Conservation (phyloP, 2,797 vertebrate species). For the Ceyx erithaca region DNA sequence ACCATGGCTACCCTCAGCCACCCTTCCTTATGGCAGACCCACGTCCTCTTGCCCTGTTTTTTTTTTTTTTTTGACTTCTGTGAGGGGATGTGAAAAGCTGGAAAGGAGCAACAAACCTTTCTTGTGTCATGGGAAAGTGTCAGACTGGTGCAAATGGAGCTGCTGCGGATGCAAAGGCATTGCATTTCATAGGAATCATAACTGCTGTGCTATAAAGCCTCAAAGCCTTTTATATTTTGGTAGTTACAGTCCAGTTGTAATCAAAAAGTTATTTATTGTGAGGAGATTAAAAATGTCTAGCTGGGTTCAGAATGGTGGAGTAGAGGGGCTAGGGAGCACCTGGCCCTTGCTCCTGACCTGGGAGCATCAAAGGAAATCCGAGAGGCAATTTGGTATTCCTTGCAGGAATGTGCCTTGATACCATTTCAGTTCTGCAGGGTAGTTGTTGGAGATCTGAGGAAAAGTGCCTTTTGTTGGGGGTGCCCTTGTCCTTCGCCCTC, state of each 20-base stretch:
- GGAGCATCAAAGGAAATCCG: background rate
- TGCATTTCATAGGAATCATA: background rate
- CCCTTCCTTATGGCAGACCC: background rate
- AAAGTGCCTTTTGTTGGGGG: background rate
- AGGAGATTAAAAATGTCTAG: background rate
- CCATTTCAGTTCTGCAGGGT: background rate
- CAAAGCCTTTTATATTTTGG: background rate
- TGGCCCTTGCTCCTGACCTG: background rate
- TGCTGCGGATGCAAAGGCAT: background rate
- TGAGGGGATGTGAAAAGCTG: accelerated
- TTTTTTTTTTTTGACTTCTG: background rate
- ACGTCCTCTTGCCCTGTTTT: accelerated
- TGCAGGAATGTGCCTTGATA: background rate
- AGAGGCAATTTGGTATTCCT: accelerated
- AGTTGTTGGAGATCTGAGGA: background rate
- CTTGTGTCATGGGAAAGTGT: accelerated
- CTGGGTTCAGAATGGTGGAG: background rate
- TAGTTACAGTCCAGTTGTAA: background rate
- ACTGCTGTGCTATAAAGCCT: background rate
- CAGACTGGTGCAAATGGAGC: background rate
- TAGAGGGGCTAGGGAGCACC: accelerated
- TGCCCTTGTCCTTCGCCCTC: background rate
- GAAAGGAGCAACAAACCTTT: background rate
- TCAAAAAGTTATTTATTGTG: background rate
- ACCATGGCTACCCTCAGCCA: background rate